These are phyloP conservation scores for Astreopora myriophthalma DNA, from an alignment of 64 coral and sea anemone species.

Conservation along the genomic window DNA sequence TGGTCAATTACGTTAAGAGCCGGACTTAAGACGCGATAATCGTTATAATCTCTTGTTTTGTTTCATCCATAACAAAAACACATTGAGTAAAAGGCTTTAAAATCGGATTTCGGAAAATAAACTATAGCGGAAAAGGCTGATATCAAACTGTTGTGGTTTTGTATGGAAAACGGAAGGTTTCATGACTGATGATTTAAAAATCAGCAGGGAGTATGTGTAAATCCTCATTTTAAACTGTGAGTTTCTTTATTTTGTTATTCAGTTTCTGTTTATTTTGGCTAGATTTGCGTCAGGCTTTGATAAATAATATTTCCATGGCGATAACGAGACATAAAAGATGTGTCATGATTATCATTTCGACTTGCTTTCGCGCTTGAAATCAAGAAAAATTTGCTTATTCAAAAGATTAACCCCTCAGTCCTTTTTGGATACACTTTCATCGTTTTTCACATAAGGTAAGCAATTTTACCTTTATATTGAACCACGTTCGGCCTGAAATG, in stretches of 20 bases:
- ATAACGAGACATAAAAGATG: not conserved
- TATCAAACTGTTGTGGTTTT: not conserved
- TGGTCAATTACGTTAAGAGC: not conserved
- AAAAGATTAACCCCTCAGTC: not conserved
- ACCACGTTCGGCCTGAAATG: not conserved
- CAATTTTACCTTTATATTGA: not conserved
- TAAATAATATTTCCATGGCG: slow-evolving; percentile 38
- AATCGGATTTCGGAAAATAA: not conserved
- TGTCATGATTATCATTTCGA: not conserved
- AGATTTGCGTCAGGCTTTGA: not conserved
- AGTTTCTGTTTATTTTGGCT: slow-evolving; percentile 22
- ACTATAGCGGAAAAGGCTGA: not conserved
- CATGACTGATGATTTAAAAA: too few relatives aligned
- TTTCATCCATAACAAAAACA: not conserved
- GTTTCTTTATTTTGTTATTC: slow-evolving; percentile 5
- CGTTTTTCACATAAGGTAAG: not conserved
- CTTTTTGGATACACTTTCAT: not conserved
- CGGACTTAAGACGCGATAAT: not conserved
- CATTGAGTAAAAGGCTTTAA: not conserved
- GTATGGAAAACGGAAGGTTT: not conserved
- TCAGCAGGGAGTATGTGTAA: not conserved
- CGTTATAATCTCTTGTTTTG: not conserved
- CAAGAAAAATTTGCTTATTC: not conserved
- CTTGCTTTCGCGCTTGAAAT: not conserved
- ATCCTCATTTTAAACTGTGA: not conserved